A percentile compares a stretch with the other conserved stretches of the same genome.
These are phyloP conservation scores for Cheilosia variabilis DNA, from an alignment of 2,888 invertebrate species.

Conservation along the genomic window DNA sequence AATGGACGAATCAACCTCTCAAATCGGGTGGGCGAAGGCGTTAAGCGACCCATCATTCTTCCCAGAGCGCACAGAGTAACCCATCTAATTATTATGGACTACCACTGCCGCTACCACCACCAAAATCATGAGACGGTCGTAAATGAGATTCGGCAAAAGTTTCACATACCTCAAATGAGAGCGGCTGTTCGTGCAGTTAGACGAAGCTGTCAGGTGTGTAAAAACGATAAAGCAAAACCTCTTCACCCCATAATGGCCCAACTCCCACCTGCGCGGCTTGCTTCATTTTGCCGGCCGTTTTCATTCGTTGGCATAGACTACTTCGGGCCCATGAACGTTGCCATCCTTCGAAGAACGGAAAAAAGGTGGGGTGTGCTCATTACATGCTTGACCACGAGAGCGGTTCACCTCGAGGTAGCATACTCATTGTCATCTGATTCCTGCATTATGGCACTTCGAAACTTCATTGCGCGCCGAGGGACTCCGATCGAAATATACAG, in stretches of 20 bases:
- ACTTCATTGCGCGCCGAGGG: too few species aligned
- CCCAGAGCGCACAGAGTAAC: neutral
- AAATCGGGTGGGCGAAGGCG: neutral
- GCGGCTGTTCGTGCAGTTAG: too few species aligned
- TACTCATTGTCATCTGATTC: constrained; percentile 41
- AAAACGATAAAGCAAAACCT: neutral
- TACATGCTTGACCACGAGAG: too few species aligned
- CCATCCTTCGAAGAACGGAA: neutral
- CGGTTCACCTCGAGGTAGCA: too few species aligned
- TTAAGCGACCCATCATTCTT: neutral
- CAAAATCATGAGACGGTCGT: neutral
- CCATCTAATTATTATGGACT: neutral
- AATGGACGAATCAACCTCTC: neutral
- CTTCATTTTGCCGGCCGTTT: too few species aligned
- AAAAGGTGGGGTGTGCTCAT: too few species aligned
- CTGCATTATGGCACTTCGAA: constrained; percentile 28
- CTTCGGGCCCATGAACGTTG: constrained; percentile 16
- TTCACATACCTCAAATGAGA: too few species aligned
- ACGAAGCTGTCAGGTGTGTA: too few species aligned
- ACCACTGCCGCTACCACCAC: neutral
- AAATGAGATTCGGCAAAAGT: too few species aligned
- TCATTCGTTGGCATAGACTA: neutral
- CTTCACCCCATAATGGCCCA: too few species aligned
- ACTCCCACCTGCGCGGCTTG: too few species aligned
- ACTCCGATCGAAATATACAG: too few species aligned